Conservation (phyloP, 2,113 vertebrate genomes). For the Petrocephalus microphthalmus region DNA sequence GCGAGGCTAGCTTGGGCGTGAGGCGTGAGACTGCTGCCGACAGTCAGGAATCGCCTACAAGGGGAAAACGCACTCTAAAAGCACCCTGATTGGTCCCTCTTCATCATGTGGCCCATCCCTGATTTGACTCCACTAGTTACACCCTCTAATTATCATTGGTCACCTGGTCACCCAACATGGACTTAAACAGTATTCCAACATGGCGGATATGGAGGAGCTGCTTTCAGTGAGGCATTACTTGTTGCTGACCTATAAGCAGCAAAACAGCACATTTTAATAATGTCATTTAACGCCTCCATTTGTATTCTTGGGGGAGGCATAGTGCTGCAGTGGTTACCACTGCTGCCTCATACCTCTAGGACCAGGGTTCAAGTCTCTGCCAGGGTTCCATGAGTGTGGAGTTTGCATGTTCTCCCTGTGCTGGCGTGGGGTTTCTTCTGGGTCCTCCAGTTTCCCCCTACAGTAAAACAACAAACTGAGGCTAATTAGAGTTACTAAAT, state of each 20-base stretch:
- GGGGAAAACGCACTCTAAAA: background rate
- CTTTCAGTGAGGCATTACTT: background rate
- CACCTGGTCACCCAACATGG: background rate
- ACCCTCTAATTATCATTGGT: background rate
- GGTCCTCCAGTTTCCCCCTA: no score
- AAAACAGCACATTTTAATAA: background rate
- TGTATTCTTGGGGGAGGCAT: background rate
- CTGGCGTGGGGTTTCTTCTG: no score
- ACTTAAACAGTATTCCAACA: background rate
- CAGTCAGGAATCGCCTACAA: background rate
- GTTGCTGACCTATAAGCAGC: background rate
- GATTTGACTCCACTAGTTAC: background rate
- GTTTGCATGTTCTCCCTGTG: no score
- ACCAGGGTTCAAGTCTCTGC: no score
- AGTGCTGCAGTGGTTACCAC: no score
- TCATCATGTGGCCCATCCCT: background rate
- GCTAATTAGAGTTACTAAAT: no score
- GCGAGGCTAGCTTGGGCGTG: background rate
- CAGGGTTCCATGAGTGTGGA: no score
- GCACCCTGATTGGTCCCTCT: background rate
- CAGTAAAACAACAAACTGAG: no score
- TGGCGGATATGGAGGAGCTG: background rate
- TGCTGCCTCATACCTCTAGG: no score
- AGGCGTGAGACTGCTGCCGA: background rate
- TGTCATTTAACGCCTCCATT: background rate